Conservation (phyloP, 2,113 vertebrate genomes). For the Arenaria interpres region DNA sequence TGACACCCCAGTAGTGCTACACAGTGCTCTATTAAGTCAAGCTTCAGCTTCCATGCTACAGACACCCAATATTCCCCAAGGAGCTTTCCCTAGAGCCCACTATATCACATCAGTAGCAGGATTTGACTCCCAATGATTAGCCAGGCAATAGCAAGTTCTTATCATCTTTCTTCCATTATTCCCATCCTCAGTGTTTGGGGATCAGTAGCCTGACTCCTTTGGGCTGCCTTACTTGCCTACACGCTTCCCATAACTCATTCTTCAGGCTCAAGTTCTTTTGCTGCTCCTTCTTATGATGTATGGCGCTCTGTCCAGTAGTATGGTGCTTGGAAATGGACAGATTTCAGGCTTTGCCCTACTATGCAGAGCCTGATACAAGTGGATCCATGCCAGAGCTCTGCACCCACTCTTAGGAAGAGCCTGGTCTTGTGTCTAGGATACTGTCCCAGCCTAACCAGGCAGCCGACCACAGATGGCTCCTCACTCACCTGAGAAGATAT, state of each 20-base stretch:
- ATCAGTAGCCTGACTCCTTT: background rate
- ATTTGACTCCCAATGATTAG: background rate
- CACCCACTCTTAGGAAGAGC: background rate
- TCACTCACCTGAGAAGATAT: constrained; percentile 94
- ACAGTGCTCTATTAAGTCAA: background rate
- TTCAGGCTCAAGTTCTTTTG: background rate
- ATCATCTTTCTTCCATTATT: background rate
- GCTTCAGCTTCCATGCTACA: background rate
- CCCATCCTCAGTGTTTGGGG: background rate
- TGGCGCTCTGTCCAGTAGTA: background rate
- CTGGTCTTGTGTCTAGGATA: background rate
- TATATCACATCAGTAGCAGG: background rate
- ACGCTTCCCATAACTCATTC: background rate
- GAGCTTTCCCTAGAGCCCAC: background rate
- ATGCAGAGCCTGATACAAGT: background rate
- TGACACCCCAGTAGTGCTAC: background rate
- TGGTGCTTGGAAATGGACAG: background rate
- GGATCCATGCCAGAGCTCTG: background rate
- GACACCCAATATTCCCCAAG: background rate
- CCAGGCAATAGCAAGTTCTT: background rate
- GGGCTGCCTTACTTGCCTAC: background rate
- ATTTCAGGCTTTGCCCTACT: background rate
- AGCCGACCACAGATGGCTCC: background rate
- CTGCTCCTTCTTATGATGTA: background rate
- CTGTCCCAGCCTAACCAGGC: background rate